phyloP scores from a whole-genome alignment of 2,888 invertebrate species.

The Listrodromus nycthemerus region DNA sequence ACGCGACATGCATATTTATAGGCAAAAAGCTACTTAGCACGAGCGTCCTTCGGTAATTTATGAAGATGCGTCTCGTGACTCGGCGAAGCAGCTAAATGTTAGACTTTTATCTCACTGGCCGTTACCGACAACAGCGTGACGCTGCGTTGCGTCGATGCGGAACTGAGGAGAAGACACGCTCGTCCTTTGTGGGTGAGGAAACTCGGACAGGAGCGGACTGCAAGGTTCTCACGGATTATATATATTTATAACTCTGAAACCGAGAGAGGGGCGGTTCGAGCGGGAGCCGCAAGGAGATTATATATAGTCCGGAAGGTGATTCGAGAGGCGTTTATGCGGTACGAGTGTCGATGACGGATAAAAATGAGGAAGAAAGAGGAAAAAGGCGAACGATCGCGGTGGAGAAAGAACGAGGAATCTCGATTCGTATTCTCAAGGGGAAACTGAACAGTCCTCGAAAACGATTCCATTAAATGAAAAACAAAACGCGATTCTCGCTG shows the following conservation, averaged over 20 bases:
- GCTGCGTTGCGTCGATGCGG: background rate
- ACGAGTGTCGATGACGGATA: background rate
- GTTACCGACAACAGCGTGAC: background rate
- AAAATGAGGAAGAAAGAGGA: slow-evolving; percentile 13
- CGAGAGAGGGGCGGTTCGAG: background rate
- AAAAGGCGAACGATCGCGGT: background rate
- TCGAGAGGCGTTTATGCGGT: slow-evolving; percentile 10
- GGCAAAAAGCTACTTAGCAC: slow-evolving; percentile 1
- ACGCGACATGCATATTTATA: slow-evolving; percentile 32
- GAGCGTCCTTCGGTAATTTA: slow-evolving; percentile 31
- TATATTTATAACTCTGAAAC: slow-evolving; percentile 8
- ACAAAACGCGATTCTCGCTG: no score
- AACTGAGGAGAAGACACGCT: no score
- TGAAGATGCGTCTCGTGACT: background rate
- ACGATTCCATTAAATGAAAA: no score
- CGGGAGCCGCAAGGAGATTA: background rate
- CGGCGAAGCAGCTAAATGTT: slow-evolving; percentile 28
- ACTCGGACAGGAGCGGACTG: background rate
- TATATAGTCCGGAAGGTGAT: slow-evolving; percentile 31
- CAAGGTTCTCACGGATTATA: slow-evolving; percentile 13
- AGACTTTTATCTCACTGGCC: slow-evolving; percentile 10
- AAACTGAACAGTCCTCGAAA: no score
- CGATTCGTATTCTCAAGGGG: background rate
- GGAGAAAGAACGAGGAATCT: slow-evolving; percentile 10
- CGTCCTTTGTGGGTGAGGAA: no score